Evolutionary conservation across 2,888 invertebrate genomes (phyloP).

Genomic region (Encarsia formosa): DNA sequence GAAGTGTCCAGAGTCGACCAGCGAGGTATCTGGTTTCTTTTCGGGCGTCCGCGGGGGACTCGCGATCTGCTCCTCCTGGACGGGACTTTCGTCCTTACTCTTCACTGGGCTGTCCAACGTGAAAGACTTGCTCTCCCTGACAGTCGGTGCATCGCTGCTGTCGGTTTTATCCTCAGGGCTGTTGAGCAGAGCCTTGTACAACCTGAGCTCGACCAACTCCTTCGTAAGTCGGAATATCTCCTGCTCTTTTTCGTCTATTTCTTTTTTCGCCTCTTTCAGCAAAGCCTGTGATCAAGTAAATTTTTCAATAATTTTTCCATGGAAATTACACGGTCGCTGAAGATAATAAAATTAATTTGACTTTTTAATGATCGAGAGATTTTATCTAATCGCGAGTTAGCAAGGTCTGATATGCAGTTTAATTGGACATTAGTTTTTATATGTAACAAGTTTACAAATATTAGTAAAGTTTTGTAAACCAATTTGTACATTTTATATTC

Average conservation of each 20-base stretch:
- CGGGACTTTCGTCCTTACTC: constrained; percentile 36
- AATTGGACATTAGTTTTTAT: no score
- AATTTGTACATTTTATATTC: no score
- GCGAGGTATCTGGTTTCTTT: constrained; percentile 58
- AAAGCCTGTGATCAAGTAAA: no score
- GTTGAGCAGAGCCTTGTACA: constrained; percentile 74
- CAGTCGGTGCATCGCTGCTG: constrained; percentile 70
- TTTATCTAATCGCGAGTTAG: no score
- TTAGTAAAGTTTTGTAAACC: no score
- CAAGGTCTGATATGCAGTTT: no score
- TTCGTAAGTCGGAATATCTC: constrained; percentile 74
- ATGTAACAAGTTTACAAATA: no score
- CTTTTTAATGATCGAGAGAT: no score
- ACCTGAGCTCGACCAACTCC: constrained; percentile 74
- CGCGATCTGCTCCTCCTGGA: neutral
- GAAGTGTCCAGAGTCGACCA: constrained; percentile 82
- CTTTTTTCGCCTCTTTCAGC: constrained; percentile 68
- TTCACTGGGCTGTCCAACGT: constrained; percentile 55
- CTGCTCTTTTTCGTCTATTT: constrained; percentile 75
- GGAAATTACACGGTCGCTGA: no score
- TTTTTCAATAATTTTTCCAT: no score
- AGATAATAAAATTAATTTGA: no score
- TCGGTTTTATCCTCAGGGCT: constrained; percentile 78
- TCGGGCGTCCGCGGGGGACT: constrained; percentile 48
- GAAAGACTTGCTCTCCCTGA: constrained; percentile 64